phyloP scores from a whole-genome alignment of 1,140 invertebrate species.

The Orchesella cincta region DNA sequence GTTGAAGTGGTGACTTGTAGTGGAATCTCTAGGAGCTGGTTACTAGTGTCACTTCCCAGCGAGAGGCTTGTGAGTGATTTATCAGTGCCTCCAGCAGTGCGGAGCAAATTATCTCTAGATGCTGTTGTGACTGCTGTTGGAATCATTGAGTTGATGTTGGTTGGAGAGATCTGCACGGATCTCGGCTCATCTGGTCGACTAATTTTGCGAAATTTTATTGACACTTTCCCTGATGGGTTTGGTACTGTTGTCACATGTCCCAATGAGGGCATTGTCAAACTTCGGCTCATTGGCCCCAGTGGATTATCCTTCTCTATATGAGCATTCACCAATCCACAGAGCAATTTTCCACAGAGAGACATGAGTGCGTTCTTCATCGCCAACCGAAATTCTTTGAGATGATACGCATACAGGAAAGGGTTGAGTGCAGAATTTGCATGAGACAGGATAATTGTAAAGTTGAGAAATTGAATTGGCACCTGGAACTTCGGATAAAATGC shows the following conservation, averaged over 20 bases:
- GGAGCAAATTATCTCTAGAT: conserved; percentile 36
- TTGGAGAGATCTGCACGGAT: conserved; percentile 20
- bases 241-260: conserved; percentile 38
- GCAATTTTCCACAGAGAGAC: conserved; percentile 37
- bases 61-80: conserved; percentile 34
- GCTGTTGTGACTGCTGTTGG: conserved; percentile 1
- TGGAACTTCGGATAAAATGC: conserved; percentile 72
- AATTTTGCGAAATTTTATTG: conserved; percentile 42
- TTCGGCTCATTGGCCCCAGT: conserved; percentile 43
- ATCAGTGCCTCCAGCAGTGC: conserved; percentile 23
- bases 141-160: conserved; percentile 2
- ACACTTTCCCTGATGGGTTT: conserved; percentile 41
- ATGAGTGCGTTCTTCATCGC: conserved; percentile 48
- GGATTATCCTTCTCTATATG: conserved; percentile 36
- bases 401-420: conserved; percentile 84
- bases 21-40: neutral
- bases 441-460: conserved; percentile 82
- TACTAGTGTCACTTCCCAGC: neutral
- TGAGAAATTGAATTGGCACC: conserved; percentile 69
- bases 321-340: conserved; percentile 43
- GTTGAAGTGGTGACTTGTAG: neutral
- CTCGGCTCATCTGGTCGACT: neutral
- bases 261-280: conserved; percentile 48
- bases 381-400: conserved; percentile 74
- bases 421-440: conserved; percentile 87